Percentiles rank a stretch among this genome's conserved stretches.
These are phyloP conservation scores for Sminthopsis crassicaudata DNA, from an alignment of 2,113 vertebrate species.

Conservation along the genomic window DNA sequence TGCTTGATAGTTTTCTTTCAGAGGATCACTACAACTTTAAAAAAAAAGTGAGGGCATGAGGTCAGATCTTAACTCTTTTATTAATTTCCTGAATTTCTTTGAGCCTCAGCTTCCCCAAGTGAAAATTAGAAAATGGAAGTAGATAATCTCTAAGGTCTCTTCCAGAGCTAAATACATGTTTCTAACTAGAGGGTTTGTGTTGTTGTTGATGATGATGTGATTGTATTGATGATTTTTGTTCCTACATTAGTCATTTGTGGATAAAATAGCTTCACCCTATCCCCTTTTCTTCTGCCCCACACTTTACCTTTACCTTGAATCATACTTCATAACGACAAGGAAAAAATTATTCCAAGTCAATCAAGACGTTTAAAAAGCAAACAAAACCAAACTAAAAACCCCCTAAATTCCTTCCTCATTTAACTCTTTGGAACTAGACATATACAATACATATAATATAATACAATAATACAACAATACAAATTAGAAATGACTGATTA, in stretches of 20 bases:
- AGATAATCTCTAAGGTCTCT: background rate
- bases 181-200: background rate
- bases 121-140: background rate
- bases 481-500: background rate
- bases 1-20: background rate
- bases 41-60: background rate
- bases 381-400: background rate
- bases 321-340: background rate
- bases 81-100: background rate
- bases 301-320: background rate
- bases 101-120: background rate
- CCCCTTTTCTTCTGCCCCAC: background rate
- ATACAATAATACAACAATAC: background rate
- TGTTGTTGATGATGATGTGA: background rate
- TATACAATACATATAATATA: background rate
- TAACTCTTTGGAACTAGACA: background rate
- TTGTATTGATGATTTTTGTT: background rate
- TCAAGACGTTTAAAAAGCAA: background rate
- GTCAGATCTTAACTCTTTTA: background rate
- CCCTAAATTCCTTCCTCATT: background rate
- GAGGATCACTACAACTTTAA: background rate
- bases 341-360: background rate
- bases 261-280: accelerated
- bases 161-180: background rate
- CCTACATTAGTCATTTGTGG: background rate